Evolutionary conservation across 1,140 invertebrate species (phyloP), one percentile per base, ranked within the genome.

Genomic region (Drosophila pseudoananassae): DNA sequence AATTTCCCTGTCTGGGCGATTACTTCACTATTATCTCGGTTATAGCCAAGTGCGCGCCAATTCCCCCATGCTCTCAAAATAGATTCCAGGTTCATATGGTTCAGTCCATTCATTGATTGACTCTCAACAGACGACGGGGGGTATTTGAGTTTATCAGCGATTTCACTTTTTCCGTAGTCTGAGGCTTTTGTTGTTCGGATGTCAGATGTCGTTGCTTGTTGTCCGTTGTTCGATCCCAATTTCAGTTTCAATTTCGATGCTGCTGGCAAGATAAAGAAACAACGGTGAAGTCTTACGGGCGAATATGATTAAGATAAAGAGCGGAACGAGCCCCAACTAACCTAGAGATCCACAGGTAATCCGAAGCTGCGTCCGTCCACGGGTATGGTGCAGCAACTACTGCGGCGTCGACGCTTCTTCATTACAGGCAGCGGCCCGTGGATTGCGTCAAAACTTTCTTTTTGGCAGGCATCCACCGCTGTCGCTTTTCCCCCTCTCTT

Each of bases 371-470:
- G 71, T 77, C 77, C 64, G 57, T 80, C 45, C 68, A 52, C 73
- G 66, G 77, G 47, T 50, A 81, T 65, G 59, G 59, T 84, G 81
- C 76, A 70, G 81, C 77, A 61, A 43, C 58, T 50, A 85, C 77
- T 84, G 81, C 66, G 72, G 60, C 66, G 65, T 25, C 69, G 83
- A 54, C 52, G 82, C 82, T 87, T 78, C 81, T 78, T 87, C 82
- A 87, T 87, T 87, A 87, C 82, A 88, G 70, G 63, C 66, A 76
- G 60, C 52, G 78, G 75, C 78, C 55, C 52, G 64, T 29, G 51
- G 71, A 83, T 87, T 87, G 82, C 82, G 82, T 88, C 83, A 87
- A 87, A 87, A 87, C 82, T 87, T 87, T 87, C 82, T 87, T 87
- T 87, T 88, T 52, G 57, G 61, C 59, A 59, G 47, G 29, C 59